phyloP scores from a whole-genome alignment of 2,888 invertebrate species.

The Perizoma flavofasciatum region DNA sequence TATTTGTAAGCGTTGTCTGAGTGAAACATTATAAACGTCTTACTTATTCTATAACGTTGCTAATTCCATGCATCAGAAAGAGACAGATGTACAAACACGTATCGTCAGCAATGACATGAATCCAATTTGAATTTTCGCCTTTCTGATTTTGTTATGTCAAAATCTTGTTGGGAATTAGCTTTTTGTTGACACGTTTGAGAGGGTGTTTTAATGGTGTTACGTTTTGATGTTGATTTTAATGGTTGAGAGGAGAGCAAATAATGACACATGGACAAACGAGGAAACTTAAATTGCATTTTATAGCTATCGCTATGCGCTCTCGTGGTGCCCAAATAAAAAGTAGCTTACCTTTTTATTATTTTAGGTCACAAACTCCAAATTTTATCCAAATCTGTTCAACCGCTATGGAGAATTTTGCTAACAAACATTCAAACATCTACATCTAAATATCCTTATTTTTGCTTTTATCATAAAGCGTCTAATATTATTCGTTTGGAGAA shows the following conservation, averaged over 20 bases:
- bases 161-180: slow-evolving; percentile 59
- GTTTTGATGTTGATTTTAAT: slow-evolving; percentile 35
- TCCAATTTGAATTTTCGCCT: slow-evolving; percentile 74
- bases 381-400: no score
- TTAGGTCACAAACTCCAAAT: no score
- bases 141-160: slow-evolving; percentile 74
- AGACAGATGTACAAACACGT: slow-evolving; percentile 47
- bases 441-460: no score
- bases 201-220: slow-evolving; percentile 38
- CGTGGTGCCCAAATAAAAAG: no score
- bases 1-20: no score
- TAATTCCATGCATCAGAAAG: slow-evolving; percentile 37
- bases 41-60: neutral
- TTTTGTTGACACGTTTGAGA: slow-evolving; percentile 25
- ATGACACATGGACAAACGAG: slow-evolving; percentile 15
- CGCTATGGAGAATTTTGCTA: no score
- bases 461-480: no score
- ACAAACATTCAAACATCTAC: no score
- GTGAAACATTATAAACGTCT: neutral
- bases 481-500: no score
- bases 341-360: no score
- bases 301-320: no score
- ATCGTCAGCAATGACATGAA: slow-evolving; percentile 58
- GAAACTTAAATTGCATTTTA: neutral
- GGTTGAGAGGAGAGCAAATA: slow-evolving; percentile 16